These are phyloP conservation scores for Chitala chitala DNA, from an alignment of 2,113 vertebrate genomes.

Conservation along the genomic window DNA sequence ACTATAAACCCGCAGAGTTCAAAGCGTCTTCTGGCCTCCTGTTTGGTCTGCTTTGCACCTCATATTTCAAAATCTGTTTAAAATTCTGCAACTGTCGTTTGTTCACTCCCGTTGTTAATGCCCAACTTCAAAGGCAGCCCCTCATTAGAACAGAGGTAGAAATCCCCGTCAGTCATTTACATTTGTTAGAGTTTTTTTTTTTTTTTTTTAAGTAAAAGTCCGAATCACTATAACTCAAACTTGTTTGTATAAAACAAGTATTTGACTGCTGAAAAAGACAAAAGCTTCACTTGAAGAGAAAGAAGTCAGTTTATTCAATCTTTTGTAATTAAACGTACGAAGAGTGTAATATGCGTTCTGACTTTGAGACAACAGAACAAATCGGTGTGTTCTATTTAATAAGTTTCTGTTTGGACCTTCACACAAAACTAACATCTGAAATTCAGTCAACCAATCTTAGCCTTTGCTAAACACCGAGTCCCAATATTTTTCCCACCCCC, in stretches of 20 bases:
- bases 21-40: slow-evolving; percentile 60
- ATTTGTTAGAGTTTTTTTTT: slow-evolving; percentile 54
- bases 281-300: not conserved
- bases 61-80: slow-evolving; percentile 64
- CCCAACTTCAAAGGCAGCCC: slow-evolving; percentile 70
- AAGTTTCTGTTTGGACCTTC: not conserved
- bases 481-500: slow-evolving; percentile 5
- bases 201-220: slow-evolving; percentile 49
- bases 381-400: not conserved
- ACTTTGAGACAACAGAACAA: not conserved
- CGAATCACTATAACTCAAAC: slow-evolving; percentile 63
- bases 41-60: slow-evolving; percentile 65
- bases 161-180: slow-evolving; percentile 57
- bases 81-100: slow-evolving; percentile 70
- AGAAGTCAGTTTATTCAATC: too few species aligned
- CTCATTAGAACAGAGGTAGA: slow-evolving; percentile 67
- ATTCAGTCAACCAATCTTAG: slow-evolving; percentile 12
- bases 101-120: slow-evolving; percentile 72
- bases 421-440: slow-evolving; percentile 18
- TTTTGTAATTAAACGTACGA: not conserved
- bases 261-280: slow-evolving; percentile 48
- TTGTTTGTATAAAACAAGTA: slow-evolving; percentile 52
- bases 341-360: not conserved
- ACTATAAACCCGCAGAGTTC: slow-evolving; percentile 62
- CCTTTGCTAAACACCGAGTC: not conserved